Conservation (phyloP, 2,113 vertebrate genomes). For the Myrmecophaga tridactyla region DNA sequence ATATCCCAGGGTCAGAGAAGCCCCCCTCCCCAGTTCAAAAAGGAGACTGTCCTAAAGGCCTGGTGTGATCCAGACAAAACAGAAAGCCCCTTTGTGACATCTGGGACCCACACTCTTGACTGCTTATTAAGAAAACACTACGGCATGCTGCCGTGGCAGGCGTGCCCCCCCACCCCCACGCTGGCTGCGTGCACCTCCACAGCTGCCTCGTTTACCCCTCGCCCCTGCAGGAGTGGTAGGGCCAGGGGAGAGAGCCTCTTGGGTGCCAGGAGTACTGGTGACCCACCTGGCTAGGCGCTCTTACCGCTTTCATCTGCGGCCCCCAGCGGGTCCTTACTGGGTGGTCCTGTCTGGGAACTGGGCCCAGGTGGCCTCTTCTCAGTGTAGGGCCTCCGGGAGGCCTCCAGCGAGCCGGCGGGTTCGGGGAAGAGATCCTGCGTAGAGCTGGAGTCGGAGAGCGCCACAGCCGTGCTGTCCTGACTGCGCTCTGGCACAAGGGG, state of each 20-base stretch:
- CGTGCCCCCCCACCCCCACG: neutral
- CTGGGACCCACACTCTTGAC: no score
- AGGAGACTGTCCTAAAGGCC: neutral
- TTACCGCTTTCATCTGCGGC: slow-evolving; percentile 88
- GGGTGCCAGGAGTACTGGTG: neutral
- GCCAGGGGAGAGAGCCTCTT: no score
- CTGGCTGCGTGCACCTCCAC: neutral
- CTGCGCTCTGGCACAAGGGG: slow-evolving; percentile 91
- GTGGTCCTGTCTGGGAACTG: slow-evolving; percentile 77
- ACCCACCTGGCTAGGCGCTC: neutral
- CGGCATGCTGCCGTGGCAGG: neutral
- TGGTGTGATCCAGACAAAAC: slow-evolving; percentile 37
- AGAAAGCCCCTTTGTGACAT: no score
- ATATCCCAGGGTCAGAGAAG: neutral
- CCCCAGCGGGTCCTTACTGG: slow-evolving; percentile 85
- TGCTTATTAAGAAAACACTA: neutral
- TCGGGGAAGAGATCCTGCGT: slow-evolving; percentile 96
- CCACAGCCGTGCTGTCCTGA: slow-evolving; percentile 94
- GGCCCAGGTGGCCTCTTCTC: slow-evolving; percentile 85
- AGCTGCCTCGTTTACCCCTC: neutral
- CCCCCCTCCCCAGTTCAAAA: neutral
- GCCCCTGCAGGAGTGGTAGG: neutral
- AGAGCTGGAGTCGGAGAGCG: slow-evolving; percentile 97
- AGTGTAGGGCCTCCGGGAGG: slow-evolving; percentile 86
- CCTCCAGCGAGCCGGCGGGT: slow-evolving; percentile 92